phyloP scores from a whole-genome alignment of 2,888 invertebrate genomes.

The Macrosiphum euphorbiae region DNA sequence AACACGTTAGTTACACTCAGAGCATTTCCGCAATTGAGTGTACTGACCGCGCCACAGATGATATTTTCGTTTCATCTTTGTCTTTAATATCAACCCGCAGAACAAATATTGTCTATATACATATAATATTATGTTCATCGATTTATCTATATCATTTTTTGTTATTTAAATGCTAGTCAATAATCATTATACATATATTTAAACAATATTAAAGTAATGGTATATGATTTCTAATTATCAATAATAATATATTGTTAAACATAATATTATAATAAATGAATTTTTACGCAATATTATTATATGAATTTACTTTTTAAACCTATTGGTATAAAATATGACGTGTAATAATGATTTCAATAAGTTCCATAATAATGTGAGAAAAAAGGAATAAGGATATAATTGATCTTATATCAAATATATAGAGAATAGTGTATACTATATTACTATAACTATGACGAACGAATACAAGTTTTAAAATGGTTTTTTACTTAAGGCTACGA shows the following conservation, averaged over 20 bases:
- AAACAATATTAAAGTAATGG: background rate
- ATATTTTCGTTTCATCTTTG: no score
- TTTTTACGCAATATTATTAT: background rate
- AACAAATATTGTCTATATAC: no score
- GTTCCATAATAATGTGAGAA: background rate
- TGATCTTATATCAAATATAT: background rate
- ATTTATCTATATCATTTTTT: background rate
- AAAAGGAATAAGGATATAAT: background rate
- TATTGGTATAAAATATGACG: background rate
- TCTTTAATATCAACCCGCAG: no score
- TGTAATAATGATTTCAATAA: background rate
- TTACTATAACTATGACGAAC: background rate
- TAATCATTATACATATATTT: background rate
- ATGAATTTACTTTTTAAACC: background rate
- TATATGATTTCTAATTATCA: background rate
- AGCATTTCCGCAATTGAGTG: no score
- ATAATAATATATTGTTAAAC: background rate
- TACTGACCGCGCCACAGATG: no score
- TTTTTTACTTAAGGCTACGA: background rate
- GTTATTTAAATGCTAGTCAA: background rate
- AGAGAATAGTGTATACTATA: background rate
- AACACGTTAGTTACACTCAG: no score
- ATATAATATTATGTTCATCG: background rate
- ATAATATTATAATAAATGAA: background rate
- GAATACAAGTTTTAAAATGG: background rate